These are phyloP conservation scores for Spodoptera exigua DNA, from an alignment of 2,888 invertebrate genomes.

Conservation along the genomic window DNA sequence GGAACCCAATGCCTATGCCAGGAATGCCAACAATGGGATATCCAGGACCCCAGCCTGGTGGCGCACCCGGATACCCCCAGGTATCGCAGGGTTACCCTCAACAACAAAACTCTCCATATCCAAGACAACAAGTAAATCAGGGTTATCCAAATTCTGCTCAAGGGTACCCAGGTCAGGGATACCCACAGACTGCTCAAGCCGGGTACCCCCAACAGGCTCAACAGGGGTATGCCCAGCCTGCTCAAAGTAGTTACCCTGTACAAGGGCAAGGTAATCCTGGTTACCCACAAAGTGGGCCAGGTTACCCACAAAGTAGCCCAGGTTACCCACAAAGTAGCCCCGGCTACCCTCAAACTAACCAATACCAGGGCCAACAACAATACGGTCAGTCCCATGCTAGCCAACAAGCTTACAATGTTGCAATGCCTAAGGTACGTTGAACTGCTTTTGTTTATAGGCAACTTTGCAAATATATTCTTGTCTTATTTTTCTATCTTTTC, in stretches of 20 bases:
- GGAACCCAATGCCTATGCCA: slow-evolving; percentile 85
- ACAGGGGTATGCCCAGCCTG: slow-evolving; percentile 50
- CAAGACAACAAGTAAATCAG: slow-evolving; percentile 65
- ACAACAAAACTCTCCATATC: slow-evolving; percentile 64
- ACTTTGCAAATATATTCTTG: neutral
- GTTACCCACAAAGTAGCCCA: slow-evolving; percentile 53
- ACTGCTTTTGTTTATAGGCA: slow-evolving; percentile 38
- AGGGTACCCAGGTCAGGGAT: slow-evolving; percentile 64
- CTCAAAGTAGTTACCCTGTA: slow-evolving; percentile 60
- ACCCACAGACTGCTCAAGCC: slow-evolving; percentile 60
- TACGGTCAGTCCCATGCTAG: slow-evolving; percentile 64
- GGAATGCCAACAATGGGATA: slow-evolving; percentile 83
- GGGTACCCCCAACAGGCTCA: slow-evolving; percentile 64
- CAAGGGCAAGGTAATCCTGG: slow-evolving; percentile 48
- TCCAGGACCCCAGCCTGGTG: slow-evolving; percentile 77
- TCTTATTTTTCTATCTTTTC: slow-evolving; percentile 3
- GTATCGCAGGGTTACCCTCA: slow-evolving; percentile 72
- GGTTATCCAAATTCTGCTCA: slow-evolving; percentile 65
- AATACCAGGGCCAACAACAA: slow-evolving; percentile 73
- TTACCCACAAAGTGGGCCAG: slow-evolving; percentile 53
- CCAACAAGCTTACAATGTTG: slow-evolving; percentile 69
- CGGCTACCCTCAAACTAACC: slow-evolving; percentile 67
- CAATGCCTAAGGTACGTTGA: slow-evolving; percentile 76
- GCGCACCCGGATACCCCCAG: slow-evolving; percentile 77
- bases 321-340: slow-evolving; percentile 61